Conservation (phyloP, 1,140 invertebrate genomes). For the Meteorus sp. region DNA sequence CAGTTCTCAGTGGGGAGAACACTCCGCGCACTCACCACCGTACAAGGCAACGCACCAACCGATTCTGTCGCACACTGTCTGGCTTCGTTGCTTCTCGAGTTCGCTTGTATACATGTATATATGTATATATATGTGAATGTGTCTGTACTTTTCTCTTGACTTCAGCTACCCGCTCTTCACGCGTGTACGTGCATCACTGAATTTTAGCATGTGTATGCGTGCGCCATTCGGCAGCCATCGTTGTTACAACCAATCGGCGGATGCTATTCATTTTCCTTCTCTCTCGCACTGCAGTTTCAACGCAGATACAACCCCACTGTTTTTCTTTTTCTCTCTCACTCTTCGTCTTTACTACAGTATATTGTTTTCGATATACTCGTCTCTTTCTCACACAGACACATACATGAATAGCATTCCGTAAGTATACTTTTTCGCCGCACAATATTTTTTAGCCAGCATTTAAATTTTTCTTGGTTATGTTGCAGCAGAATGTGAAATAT, state of each 20-base stretch:
- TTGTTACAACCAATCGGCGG: slow-evolving; percentile 39
- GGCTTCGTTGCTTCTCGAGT: slow-evolving; percentile 11
- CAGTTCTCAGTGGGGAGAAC: slow-evolving; percentile 33
- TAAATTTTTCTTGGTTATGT: too few species aligned
- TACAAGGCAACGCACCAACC: slow-evolving; percentile 48
- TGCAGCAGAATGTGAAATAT: too few species aligned
- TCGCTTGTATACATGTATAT: too few species aligned
- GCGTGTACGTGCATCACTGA: slow-evolving; percentile 17
- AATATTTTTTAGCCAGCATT: too few species aligned
- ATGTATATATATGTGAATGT: too few species aligned
- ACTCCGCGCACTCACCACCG: slow-evolving; percentile 39
- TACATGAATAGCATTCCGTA: too few species aligned
- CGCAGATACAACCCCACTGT: not conserved
- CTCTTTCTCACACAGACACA: too few species aligned
- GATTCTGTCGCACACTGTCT: slow-evolving; percentile 43
- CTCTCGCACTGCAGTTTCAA: not conserved
- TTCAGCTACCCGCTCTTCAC: not conserved
- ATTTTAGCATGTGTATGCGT: slow-evolving; percentile 23
- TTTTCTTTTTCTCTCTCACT: not conserved
- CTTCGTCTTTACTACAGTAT: too few species aligned
- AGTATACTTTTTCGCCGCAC: too few species aligned
- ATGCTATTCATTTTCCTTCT: slow-evolving; percentile 8
- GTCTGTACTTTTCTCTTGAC: too few species aligned
- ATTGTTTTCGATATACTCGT: too few species aligned
- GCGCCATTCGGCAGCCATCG: slow-evolving; percentile 41